Conservation (phyloP, 2,113 vertebrate species). For the Neomonachus schauinslandi region DNA sequence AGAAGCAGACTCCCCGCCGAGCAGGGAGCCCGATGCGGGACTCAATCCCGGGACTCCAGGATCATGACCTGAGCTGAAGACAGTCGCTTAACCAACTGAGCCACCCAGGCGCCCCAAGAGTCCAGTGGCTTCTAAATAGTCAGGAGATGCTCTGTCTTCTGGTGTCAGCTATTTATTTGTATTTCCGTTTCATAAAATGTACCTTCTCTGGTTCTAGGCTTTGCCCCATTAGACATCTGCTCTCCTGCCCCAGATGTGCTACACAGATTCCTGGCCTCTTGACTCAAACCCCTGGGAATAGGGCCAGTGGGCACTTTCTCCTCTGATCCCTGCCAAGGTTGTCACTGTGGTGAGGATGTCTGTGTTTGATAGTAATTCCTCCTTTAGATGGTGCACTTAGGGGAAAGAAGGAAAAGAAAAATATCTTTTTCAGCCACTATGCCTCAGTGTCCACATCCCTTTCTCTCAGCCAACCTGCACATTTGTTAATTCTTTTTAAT, state of each 20-base stretch:
- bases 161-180: constrained; percentile 50
- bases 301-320: neutral
- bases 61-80: too few species aligned
- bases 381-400: neutral
- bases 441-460: neutral
- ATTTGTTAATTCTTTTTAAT: constrained; percentile 27
- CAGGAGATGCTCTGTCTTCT: constrained; percentile 54
- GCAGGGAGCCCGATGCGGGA: too few species aligned
- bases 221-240: neutral
- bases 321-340: constrained; percentile 34
- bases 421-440: neutral
- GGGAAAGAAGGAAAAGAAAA: neutral
- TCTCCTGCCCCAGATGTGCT: neutral
- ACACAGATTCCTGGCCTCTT: neutral
- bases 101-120: too few species aligned
- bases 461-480: neutral
- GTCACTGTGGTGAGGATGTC: neutral
- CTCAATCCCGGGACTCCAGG: too few species aligned
- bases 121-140: constrained; percentile 51
- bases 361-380: constrained; percentile 21
- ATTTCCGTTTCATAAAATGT: constrained; percentile 24
- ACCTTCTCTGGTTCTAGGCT: neutral
- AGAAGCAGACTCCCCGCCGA: too few species aligned
- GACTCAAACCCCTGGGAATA: neutral
- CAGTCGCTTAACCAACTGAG: too few species aligned